A percentile compares a stretch with the other conserved stretches of the same genome.
These are phyloP conservation scores for Drosophila micromelanica DNA, from an alignment of 1,140 invertebrate genomes.

Conservation along the genomic window DNA sequence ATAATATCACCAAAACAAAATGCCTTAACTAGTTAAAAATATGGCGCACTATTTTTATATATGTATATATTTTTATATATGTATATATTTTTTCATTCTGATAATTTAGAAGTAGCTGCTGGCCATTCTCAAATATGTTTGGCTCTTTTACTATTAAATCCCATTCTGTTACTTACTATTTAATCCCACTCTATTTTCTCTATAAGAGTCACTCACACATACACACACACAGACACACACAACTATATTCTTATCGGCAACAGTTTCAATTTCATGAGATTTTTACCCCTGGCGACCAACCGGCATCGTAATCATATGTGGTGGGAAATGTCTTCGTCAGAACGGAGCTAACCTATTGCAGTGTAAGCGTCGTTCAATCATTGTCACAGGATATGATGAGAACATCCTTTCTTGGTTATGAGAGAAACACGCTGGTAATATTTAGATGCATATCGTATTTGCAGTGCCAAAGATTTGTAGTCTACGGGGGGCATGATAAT, in stretches of 20 bases:
- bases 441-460: neutral
- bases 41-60: too few species aligned
- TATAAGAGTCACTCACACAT: neutral
- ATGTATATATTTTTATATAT: too few species aligned
- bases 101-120: too few species aligned
- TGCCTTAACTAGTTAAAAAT: neutral
- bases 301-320: constrained; percentile 36
- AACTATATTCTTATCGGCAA: neutral
- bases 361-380: constrained; percentile 68
- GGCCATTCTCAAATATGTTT: too few species aligned
- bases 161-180: constrained; percentile 23
- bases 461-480: too few species aligned
- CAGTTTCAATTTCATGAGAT: constrained; percentile 39
- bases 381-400: constrained; percentile 58
- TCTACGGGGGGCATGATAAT: too few species aligned
- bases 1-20: too few species aligned
- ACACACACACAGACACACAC: constrained; percentile 2
- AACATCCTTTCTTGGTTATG: neutral
- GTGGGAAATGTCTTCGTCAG: constrained; percentile 57
- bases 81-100: neutral
- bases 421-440: neutral
- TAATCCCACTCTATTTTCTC: neutral
- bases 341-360: constrained; percentile 66
- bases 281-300: constrained; percentile 9
- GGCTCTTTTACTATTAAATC: constrained; percentile 23